These are phyloP conservation scores for Cheilosia vernalis DNA, from an alignment of 2,888 invertebrate genomes.

Conservation along the genomic window DNA sequence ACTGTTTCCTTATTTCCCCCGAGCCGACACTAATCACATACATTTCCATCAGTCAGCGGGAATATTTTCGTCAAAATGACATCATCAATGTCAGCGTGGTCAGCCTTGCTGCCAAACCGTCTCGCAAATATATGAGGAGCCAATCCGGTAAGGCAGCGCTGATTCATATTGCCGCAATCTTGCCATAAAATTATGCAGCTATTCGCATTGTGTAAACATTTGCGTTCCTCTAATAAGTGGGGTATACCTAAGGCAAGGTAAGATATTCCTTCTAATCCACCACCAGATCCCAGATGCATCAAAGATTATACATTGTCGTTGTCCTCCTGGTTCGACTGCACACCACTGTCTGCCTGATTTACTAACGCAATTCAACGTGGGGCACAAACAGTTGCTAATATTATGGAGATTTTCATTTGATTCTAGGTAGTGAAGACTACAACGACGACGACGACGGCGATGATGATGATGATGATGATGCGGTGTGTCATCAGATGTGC, in stretches of 20 bases:
- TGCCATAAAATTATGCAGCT: conserved; percentile 72
- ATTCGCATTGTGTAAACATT: conserved; percentile 73
- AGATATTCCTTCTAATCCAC: background rate
- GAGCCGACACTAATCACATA: conserved; percentile 66
- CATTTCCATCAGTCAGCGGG: conserved; percentile 64
- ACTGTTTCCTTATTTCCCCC: conserved; percentile 56
- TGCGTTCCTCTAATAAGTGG: conserved; percentile 71
- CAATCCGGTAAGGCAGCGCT: conserved; percentile 8
- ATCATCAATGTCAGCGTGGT: conserved; percentile 66
- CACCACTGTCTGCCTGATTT: conserved; percentile 57
- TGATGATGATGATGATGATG: conserved; percentile 16
- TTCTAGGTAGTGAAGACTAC: conserved; percentile 7
- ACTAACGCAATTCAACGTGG: conserved; percentile 62
- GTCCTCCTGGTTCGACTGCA: conserved; percentile 24
- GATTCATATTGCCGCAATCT: conserved; percentile 57
- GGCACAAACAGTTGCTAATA: conserved; percentile 48
- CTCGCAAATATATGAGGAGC: conserved; percentile 39
- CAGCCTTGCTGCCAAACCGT: background rate
- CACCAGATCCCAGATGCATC: conserved; percentile 4
- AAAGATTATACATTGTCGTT: conserved; percentile 15
- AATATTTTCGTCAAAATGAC: conserved; percentile 74
- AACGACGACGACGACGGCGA: background rate
- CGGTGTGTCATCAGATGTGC: conserved; percentile 40
- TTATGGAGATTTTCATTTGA: conserved; percentile 62
- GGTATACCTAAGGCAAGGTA: background rate